Conservation (phyloP, 2,113 vertebrate genomes). For the Echinops telfairi region DNA sequence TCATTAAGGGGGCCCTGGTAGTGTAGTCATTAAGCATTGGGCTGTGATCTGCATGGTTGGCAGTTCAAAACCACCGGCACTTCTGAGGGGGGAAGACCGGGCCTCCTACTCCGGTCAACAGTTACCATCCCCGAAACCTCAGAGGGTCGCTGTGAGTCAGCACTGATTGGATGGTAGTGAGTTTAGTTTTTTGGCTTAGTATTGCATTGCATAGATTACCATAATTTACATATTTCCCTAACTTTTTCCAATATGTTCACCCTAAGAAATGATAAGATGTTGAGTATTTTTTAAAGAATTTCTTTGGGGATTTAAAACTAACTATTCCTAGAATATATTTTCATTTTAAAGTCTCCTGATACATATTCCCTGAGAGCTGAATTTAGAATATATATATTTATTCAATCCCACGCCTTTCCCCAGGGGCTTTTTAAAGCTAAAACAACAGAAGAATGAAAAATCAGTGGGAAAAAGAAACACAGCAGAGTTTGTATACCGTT, state of each 20-base stretch:
- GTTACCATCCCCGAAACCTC: too few species aligned
- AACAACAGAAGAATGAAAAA: background rate
- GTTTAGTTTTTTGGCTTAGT: background rate
- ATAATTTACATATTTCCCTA: background rate
- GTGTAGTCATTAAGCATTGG: too few species aligned
- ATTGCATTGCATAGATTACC: background rate
- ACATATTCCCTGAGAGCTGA: background rate
- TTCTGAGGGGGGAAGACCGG: too few species aligned
- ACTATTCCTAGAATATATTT: background rate
- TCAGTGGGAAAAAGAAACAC: background rate
- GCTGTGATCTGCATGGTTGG: too few species aligned
- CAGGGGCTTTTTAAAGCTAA: conserved; percentile 4
- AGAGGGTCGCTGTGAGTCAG: too few species aligned
- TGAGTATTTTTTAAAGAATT: background rate
- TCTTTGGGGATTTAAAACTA: background rate
- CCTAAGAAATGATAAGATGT: background rate
- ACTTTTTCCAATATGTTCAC: background rate
- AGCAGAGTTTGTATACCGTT: background rate
- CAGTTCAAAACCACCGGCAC: too few species aligned
- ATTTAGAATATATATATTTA: background rate
- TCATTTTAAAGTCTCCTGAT: background rate
- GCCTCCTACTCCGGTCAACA: too few species aligned
- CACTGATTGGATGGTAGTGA: too few species aligned
- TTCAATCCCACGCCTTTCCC: background rate
- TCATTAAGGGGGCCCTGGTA: too few species aligned